Evolutionary conservation across 2,797 vertebrate genomes (phyloP), one percentile per base, ranked within the genome.

Genomic region (Bradypus variegatus): DNA sequence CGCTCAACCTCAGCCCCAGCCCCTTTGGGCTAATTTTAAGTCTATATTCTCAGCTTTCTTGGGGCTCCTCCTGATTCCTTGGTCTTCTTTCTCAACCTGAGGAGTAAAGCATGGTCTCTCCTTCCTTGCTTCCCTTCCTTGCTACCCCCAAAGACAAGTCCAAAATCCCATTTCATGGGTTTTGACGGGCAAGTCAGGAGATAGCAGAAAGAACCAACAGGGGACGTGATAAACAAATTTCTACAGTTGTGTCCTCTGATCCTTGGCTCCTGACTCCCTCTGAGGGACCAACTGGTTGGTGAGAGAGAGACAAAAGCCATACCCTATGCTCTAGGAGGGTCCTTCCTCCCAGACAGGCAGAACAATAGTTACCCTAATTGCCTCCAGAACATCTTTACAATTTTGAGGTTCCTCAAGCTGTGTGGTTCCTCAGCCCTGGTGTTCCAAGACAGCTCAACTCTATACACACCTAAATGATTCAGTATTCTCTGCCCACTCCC

Each of bases 141-240:
- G 38, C 6, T 92, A 53, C 7, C 62, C 16, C 27, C 58, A 75
- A 82, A 88, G 60, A 92, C 29, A 65, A 89, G 65, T 14, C 50
- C 14, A 25, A 27, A 36, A 25, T 91, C 36, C 58, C 60, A 78
- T 91, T 94, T 75, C 33, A 8, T 38, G 70, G 27, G 76, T 70
- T 81, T 58, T 70, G 65, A 75, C 76, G 38, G 53, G 65, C 33
- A 84, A 81, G 33, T 92, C 2, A 53, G 48, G 85, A 95, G 88
- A 89, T 12, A 92, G 82, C 86, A 81, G 88, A 95, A 60, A 83
- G 65, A 88, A 67, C 8, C 65, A 87, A 79, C 5, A 78, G 48
- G 11, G 83, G 55, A 94, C 80, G 65, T 72, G 75, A 79, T 77
- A 84, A 84, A 82, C 80, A 84, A 83, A 90, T 33, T 72, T 95